Percentiles rank a stretch among this genome's conserved stretches.
These are phyloP conservation scores for Sesia apiformis DNA, from an alignment of 2,888 invertebrate genomes.

Conservation along the genomic window DNA sequence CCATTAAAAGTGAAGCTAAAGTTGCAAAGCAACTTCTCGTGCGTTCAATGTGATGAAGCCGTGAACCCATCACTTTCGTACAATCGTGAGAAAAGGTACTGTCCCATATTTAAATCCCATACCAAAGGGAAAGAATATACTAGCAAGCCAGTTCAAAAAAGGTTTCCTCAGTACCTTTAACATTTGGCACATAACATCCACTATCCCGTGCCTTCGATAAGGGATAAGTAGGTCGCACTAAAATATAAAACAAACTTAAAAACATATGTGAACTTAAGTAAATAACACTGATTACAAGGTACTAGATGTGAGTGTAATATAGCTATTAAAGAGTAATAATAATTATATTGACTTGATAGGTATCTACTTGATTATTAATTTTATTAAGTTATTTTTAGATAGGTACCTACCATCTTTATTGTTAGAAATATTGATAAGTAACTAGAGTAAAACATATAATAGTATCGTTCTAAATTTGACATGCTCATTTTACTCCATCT, in stretches of 20 bases:
- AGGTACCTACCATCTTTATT: too few species aligned
- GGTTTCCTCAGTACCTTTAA: conserved; percentile 13
- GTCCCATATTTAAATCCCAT: background rate
- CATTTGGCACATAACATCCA: conserved; percentile 48
- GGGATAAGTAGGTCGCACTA: conserved; percentile 47
- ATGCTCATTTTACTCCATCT: too few species aligned
- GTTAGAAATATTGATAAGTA: too few species aligned
- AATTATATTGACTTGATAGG: too few species aligned
- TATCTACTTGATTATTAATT: too few species aligned
- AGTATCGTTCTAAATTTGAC: too few species aligned
- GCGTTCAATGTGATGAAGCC: background rate
- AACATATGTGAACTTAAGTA: background rate
- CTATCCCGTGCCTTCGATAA: conserved; percentile 42
- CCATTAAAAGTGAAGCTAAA: background rate
- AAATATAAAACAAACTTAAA: conserved; percentile 11
- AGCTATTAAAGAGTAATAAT: too few species aligned
- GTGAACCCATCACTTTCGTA: background rate
- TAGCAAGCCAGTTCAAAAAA: background rate
- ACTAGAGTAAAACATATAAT: too few species aligned
- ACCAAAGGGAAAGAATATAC: too few species aligned
- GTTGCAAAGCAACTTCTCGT: conserved; percentile 1
- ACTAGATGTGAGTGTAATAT: too few species aligned
- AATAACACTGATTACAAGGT: background rate
- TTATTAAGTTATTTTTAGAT: too few species aligned
- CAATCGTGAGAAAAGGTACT: background rate